phyloP scores from a whole-genome alignment of 2,888 invertebrate species.

The Epistrophe eligans region DNA sequence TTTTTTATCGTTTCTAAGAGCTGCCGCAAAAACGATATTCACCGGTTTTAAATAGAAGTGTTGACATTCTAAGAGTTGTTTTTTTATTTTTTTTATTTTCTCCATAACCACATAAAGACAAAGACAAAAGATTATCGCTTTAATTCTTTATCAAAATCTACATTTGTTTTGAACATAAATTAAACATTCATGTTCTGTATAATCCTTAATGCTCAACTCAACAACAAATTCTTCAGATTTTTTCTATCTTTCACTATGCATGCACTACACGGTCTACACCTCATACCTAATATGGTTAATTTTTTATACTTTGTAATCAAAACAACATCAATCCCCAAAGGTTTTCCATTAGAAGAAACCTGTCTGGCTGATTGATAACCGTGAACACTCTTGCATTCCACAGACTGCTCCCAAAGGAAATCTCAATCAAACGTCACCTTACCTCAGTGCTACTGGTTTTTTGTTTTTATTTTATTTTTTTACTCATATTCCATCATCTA shows the following conservation, averaged over 20 bases:
- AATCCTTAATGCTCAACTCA: not conserved
- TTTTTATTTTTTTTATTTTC: too few species aligned
- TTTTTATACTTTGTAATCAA: conserved; percentile 24
- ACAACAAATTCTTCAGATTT: not conserved
- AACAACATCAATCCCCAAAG: conserved; percentile 29
- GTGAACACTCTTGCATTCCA: conserved; percentile 32
- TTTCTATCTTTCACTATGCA: not conserved
- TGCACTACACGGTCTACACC: not conserved
- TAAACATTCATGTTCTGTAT: not conserved
- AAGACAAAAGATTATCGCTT: too few species aligned
- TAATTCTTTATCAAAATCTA: not conserved
- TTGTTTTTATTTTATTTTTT: not conserved
- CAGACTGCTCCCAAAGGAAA: conserved; percentile 53
- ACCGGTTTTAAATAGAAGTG: too few species aligned
- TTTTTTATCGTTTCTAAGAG: too few species aligned
- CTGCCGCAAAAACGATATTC: too few species aligned
- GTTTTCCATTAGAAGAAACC: conserved; percentile 32
- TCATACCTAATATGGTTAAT: not conserved
- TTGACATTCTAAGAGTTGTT: too few species aligned
- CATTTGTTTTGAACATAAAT: not conserved
- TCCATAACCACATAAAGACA: too few species aligned
- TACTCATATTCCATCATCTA: not conserved
- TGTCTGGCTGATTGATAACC: conserved; percentile 41
- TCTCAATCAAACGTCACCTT: conserved; percentile 62
- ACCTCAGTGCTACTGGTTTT: conserved; percentile 54